Evolutionary conservation across 2,888 invertebrate species (phyloP), one percentile per base, ranked within the genome.

Genomic region (Zygogramma bicolorata): DNA sequence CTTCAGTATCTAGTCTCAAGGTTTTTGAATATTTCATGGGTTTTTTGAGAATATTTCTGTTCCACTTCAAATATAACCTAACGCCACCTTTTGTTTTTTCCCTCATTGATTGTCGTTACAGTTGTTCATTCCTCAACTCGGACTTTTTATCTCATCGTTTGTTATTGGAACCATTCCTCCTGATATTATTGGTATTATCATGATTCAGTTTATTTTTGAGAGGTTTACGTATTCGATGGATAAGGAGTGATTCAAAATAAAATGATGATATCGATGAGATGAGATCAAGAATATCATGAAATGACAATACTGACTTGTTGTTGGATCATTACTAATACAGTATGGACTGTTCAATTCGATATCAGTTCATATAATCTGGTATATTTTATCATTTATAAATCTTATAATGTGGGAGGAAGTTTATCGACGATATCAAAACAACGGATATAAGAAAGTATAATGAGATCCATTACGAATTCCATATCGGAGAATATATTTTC

Each of bases 311-410:
- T 70, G 68, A 74, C 76, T 77, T 80, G 79, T 80, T 80, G 75
- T 79, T 78, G 79, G 75, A 76, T 72, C 78, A 79, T 80, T 78
- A 79, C 77, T 53, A 74, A 80, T 76, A 76, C 80, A 78, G 74
- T 77, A 78, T 78, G 74, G 78, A 73, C 74, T 76, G 76, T 72
- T 77, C 77, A 79, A 79, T 46, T 46, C 10, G 18, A 46, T 3
- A 46, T 46, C 3, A 46, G 8, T 46, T 22, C 3, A 46, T 18
- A 46, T 46, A 20, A 46, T 46, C 46, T 46, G 7, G 46, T 46
- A 46, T 46, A 46, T 10, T 18, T 46, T 46, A 46, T 22, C 46
- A 7, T 46, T 22, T 46, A 46, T 46, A 46, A 46, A 46, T 46
- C 2, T 46, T 18, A 3, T 20, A 46, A 2, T 46, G 20, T 46